These are phyloP conservation scores for Phrynocephalus vlangalii DNA, from an alignment of 2,797 vertebrate species.

Conservation along the genomic window DNA sequence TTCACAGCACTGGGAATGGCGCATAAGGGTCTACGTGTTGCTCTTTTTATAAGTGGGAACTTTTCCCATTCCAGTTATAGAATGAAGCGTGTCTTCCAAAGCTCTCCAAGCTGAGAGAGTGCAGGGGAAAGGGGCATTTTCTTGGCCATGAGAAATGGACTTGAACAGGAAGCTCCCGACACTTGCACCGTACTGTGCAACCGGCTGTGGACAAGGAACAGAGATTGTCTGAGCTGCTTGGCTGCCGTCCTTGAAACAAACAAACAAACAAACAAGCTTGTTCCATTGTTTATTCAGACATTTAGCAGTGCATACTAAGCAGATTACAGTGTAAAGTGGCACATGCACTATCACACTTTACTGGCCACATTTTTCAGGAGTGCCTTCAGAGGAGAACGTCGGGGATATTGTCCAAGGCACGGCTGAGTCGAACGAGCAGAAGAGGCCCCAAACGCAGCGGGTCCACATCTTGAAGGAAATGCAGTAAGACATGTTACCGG, in stretches of 20 bases:
- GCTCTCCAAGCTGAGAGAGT: background rate
- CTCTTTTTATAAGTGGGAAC: too few relatives aligned
- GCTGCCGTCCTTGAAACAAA: background rate
- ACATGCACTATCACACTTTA: background rate
- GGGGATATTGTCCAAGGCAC: background rate
- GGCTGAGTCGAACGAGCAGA: background rate
- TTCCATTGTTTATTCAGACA: background rate
- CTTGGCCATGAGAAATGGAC: background rate
- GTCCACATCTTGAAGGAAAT: background rate
- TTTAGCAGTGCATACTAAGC: background rate
- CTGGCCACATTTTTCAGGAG: background rate
- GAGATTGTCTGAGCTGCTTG: background rate
- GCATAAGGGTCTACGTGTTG: conserved; percentile 5
- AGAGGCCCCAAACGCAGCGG: background rate
- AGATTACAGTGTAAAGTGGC: background rate
- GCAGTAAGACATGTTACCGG: background rate
- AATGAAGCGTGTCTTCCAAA: too few relatives aligned
- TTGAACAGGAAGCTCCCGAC: background rate
- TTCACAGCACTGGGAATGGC: conserved; percentile 53
- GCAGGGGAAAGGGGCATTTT: background rate
- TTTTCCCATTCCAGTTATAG: too few relatives aligned
- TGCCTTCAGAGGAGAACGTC: background rate
- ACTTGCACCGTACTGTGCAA: background rate
- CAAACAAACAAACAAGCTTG: background rate
- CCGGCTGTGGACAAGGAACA: background rate